Conservation (phyloP, 2,113 vertebrate species). For the Lutjanus erythropterus region DNA sequence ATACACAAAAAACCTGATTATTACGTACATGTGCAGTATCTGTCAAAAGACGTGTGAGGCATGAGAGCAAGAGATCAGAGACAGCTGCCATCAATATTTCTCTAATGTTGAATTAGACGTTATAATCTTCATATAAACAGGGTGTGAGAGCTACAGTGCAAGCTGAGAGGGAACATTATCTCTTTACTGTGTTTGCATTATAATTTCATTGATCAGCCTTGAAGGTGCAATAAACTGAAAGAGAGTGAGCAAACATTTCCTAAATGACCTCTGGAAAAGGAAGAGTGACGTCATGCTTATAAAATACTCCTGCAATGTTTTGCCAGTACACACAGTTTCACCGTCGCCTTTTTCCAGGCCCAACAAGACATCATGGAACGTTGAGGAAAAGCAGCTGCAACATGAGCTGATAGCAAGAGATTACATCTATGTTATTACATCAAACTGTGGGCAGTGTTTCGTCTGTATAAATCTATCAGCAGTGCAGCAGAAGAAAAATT, state of each 20-base stretch:
- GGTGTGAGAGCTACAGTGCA: background rate
- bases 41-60: background rate
- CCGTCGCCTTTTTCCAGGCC: background rate
- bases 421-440: conserved; percentile 5
- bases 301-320: conserved; percentile 3
- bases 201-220: background rate
- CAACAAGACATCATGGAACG: background rate
- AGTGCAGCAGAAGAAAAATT: too few species aligned
- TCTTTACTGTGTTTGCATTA: background rate
- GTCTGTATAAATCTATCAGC: background rate
- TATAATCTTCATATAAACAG: background rate
- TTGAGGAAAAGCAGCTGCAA: background rate
- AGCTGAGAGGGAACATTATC: background rate
- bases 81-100: background rate
- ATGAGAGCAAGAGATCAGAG: background rate
- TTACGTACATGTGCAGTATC: background rate
- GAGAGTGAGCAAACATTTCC: conserved; percentile 4
- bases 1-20: background rate
- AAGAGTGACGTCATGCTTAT: background rate
- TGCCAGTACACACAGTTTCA: background rate
- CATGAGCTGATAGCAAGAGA: background rate
- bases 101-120: background rate
- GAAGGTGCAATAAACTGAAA: background rate
- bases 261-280: background rate
- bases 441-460: background rate